These are phyloP conservation scores for Colius striatus DNA, from an alignment of 2,113 vertebrate genomes.

Conservation along the genomic window DNA sequence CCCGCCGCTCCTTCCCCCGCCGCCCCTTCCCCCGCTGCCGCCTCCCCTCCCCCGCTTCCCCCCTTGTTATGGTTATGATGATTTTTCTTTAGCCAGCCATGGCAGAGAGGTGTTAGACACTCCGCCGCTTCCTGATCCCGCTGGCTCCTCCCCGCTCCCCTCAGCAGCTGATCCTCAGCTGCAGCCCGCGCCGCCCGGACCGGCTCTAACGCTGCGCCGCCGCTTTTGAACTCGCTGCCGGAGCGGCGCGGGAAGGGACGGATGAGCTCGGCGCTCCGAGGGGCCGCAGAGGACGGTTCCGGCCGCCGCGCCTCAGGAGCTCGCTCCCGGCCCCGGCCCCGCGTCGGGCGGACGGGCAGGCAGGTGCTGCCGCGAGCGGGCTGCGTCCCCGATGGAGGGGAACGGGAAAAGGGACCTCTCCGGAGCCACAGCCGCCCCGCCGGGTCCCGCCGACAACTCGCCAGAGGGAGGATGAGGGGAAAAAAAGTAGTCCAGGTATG, in stretches of 20 bases:
- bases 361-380: not conserved
- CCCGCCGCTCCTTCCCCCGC: not conserved
- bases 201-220: constrained; percentile 6
- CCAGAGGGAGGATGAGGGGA: not conserved
- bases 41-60: constrained; percentile 40
- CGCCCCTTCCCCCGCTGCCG: constrained; percentile 51
- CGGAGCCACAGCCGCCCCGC: not conserved
- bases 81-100: constrained; percentile 77
- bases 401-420: not conserved
- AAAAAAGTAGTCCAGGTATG: fast-evolving
- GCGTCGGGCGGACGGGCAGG: not conserved
- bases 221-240: not conserved
- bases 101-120: constrained; percentile 76
- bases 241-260: not conserved
- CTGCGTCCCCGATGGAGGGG: too few relatives aligned
- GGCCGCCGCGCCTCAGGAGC: not conserved
- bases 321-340: too few relatives aligned
- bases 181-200: constrained; percentile 54
- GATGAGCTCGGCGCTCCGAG: not conserved
- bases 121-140: constrained; percentile 75
- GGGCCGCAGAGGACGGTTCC: not conserved
- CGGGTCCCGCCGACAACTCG: not conserved
- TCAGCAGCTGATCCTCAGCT: constrained; percentile 79
- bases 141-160: constrained; percentile 71
- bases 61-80: constrained; percentile 72